Evolutionary conservation across 92 coral and sea anemone species (phyloP).

Genomic region (Metridium senile): DNA sequence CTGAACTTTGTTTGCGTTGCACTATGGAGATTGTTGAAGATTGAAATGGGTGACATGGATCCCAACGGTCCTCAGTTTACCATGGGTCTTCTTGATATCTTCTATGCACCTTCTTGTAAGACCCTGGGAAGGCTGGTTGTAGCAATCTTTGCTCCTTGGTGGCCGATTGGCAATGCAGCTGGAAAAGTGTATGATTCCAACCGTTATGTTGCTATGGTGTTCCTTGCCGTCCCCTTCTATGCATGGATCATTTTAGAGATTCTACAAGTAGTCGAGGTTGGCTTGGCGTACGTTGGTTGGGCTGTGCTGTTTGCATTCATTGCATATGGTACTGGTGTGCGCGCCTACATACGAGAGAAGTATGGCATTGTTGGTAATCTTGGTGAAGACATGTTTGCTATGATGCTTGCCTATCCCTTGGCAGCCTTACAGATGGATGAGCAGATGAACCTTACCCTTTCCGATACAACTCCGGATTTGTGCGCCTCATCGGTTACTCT

Average conservation of each 20-base stretch:
- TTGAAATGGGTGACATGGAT: slow-evolving; percentile 73
- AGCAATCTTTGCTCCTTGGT: slow-evolving; percentile 86
- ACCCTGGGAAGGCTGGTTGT: slow-evolving; percentile 28
- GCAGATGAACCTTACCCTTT: slow-evolving; percentile 34
- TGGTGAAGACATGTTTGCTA: slow-evolving; percentile 79
- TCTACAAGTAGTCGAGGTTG: slow-evolving; percentile 58
- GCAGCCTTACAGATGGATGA: slow-evolving; percentile 85
- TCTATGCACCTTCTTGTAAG: slow-evolving; percentile 45
- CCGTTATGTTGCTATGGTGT: slow-evolving; percentile 51
- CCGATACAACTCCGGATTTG: background rate
- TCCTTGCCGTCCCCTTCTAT: slow-evolving; percentile 72
- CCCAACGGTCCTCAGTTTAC: slow-evolving; percentile 56
- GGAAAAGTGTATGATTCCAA: slow-evolving; percentile 45
- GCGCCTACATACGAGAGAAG: slow-evolving; percentile 67
- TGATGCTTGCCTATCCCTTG: slow-evolving; percentile 77
- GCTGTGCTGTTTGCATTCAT: slow-evolving; percentile 76
- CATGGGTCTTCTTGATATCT: slow-evolving; percentile 65
- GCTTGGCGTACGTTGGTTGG: slow-evolving; percentile 85
- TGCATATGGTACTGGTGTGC: slow-evolving; percentile 64
- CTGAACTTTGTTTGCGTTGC: slow-evolving; percentile 75
- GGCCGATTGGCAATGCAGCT: slow-evolving; percentile 81
- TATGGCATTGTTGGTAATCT: slow-evolving; percentile 78
- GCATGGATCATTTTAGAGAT: slow-evolving; percentile 69
- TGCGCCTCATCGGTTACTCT: slow-evolving; percentile 8
- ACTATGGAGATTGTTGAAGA: slow-evolving; percentile 74